Evolutionary conservation across 2,113 vertebrate genomes (phyloP), one percentile per base, ranked within the genome.

Genomic region (Riparia riparia): DNA sequence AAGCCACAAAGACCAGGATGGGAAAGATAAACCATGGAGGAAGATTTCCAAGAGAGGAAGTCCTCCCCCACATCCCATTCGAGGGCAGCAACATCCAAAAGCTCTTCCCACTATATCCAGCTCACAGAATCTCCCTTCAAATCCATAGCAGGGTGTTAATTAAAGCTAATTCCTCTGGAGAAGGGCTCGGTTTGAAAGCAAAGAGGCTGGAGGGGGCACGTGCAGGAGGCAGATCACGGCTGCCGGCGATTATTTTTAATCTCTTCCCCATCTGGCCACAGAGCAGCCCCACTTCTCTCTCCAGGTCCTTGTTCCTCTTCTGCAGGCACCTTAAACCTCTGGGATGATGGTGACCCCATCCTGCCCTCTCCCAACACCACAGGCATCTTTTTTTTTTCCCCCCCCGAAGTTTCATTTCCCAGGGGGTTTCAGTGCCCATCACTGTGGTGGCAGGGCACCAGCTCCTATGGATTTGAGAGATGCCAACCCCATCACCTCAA

Each of bases 141-240:
- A 12, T n/a, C 31, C 31, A 24, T 5, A 28, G 7, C 26, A 17
- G 83, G 42, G 42, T 7, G n/a, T 63, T 72, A 84, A 72, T 84
- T 72, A 58, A 37, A 57, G 79, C 17, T 19, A 31, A 68, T 88
- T 81, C 14, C 53, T 11, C 22, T 2, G 2, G 26, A 39, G 37
- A 47, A 51, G 47, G 32, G 29, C 12, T 82, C 3, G 22, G 12
- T 28, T 53, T 56, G 73, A 39, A 28, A 81, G 69, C 37, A 22
- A 17, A 44, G 10, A 16, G 44, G 21, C 4, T 11, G 34, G 41
- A 81, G 32, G 14, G 32, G 26, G 45, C 64, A 10, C 0, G 0
- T 54, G 82, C 34, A 2, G 1, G 26, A n/a, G 19, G 50, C 69
- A 91, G 54, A 17, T 79, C 0, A 0, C 0, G 17, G 68, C 28